phyloP scores from a whole-genome alignment of 1,140 invertebrate genomes.

The Hyposmocoma kahamanoa region DNA sequence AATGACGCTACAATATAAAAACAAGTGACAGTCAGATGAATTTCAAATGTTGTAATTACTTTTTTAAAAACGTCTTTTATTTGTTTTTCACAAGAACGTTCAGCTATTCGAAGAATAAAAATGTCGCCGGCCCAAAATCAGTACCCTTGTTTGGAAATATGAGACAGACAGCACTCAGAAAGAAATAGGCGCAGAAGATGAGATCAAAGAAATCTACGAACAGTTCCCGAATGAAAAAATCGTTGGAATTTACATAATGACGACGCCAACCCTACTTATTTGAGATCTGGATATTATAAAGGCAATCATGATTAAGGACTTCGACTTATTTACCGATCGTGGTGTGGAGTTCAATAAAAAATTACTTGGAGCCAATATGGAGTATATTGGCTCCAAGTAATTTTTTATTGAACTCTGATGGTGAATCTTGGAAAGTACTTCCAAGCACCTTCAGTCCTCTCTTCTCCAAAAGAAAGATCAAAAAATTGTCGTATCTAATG shows the following conservation, averaged over 20 bases:
- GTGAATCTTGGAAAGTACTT: conserved; percentile 73
- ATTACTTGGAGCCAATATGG: conserved; percentile 60
- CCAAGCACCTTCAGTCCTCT: conserved; percentile 72
- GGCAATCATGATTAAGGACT: conserved; percentile 76
- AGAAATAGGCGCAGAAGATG: conserved; percentile 16
- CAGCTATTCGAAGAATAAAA: conserved; percentile 26
- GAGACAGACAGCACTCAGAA: conserved; percentile 18
- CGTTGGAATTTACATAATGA: conserved; percentile 43
- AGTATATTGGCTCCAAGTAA: too few species aligned
- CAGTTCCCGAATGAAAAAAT: conserved; percentile 35
- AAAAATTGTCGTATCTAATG: conserved; percentile 68
- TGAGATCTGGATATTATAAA: conserved; percentile 77
- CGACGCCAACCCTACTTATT: conserved; percentile 66
- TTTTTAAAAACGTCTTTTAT: too few species aligned
- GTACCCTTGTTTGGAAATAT: conserved; percentile 26
- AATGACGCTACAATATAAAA: too few species aligned
- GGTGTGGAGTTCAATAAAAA: conserved; percentile 64
- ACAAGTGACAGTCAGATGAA: too few species aligned
- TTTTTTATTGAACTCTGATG: conserved; percentile 64
- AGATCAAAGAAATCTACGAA: conserved; percentile 27
- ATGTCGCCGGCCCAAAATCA: conserved; percentile 21
- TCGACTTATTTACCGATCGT: conserved; percentile 70
- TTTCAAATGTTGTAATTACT: too few species aligned
- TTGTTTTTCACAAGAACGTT: conserved; percentile 27
- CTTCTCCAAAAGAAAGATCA: conserved; percentile 76